Evolutionary conservation across 1,140 invertebrate species (phyloP).

Genomic region (Drosophila erecta): DNA sequence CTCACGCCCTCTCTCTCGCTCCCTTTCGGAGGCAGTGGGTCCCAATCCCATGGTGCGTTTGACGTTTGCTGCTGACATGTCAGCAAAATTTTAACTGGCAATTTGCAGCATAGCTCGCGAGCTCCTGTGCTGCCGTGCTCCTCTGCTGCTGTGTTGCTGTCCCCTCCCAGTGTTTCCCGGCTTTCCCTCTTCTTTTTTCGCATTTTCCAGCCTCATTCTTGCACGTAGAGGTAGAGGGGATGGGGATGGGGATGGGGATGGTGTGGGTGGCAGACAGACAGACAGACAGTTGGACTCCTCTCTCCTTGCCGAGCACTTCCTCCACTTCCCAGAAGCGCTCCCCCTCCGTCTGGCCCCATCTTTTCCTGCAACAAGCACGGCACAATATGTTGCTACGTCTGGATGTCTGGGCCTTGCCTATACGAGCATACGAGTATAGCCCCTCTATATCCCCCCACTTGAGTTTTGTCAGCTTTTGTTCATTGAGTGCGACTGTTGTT

Average conservation of each 20-base stretch:
- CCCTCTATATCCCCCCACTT: slow-evolving; percentile 37
- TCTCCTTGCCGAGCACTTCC: neutral
- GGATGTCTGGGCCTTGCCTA: slow-evolving; percentile 37
- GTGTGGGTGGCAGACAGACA: too few species aligned
- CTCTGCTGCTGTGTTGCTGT: neutral
- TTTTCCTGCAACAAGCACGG: slow-evolving; percentile 45
- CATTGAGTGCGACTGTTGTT: slow-evolving; percentile 16
- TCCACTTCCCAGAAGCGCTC: slow-evolving; percentile 43
- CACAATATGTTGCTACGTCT: slow-evolving; percentile 79
- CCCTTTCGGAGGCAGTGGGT: neutral
- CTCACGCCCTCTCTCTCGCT: neutral
- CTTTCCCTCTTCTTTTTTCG: neutral
- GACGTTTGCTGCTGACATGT: slow-evolving; percentile 74
- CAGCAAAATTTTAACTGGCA: slow-evolving; percentile 78
- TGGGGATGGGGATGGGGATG: too few species aligned
- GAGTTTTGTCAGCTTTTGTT: slow-evolving; percentile 48
- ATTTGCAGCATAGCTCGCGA: slow-evolving; percentile 68
- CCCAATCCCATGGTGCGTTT: slow-evolving; percentile 40
- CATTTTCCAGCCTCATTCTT: slow-evolving; percentile 15
- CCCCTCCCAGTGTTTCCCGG: neutral
- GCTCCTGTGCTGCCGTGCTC: slow-evolving; percentile 26
- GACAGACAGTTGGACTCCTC: slow-evolving; percentile 22
- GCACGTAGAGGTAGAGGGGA: slow-evolving; percentile 15
- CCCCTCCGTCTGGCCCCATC: slow-evolving; percentile 19
- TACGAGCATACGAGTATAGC: neutral